Conservation (phyloP, 2,113 vertebrate genomes). For the Conger conger region DNA sequence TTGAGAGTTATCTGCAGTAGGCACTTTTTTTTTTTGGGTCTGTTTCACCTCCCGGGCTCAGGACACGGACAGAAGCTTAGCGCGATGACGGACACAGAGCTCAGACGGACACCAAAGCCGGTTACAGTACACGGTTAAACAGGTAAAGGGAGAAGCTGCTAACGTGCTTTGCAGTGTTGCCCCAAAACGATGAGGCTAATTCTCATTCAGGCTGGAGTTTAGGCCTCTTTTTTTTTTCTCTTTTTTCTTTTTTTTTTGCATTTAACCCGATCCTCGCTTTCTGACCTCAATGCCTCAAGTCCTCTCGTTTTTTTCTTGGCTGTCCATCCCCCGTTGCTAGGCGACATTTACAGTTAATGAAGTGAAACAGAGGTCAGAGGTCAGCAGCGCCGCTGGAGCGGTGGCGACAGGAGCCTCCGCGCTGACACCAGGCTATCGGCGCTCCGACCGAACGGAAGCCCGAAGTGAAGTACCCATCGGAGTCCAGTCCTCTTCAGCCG, state of each 20-base stretch:
- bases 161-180: slow-evolving; percentile 44
- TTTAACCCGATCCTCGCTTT: slow-evolving; percentile 19
- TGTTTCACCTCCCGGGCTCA: slow-evolving; percentile 49
- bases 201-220: slow-evolving; percentile 46
- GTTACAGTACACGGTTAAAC: slow-evolving; percentile 44
- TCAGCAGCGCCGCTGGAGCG: neutral
- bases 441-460: slow-evolving; percentile 34
- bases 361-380: neutral
- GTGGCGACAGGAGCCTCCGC: slow-evolving; percentile 14
- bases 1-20: slow-evolving; percentile 57
- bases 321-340: neutral
- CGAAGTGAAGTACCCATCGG: slow-evolving; percentile 47
- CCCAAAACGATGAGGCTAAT: slow-evolving; percentile 54
- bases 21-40: slow-evolving; percentile 72
- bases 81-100: slow-evolving; percentile 27
- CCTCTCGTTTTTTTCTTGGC: slow-evolving; percentile 21
- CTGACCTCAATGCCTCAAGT: slow-evolving; percentile 38
- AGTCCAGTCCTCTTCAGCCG: slow-evolving; percentile 29
- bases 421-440: slow-evolving; percentile 27
- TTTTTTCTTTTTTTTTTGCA: neutral
- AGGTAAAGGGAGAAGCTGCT: slow-evolving; percentile 69
- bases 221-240: slow-evolving; percentile 19
- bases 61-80: slow-evolving; percentile 43
- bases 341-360: neutral
- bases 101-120: slow-evolving; percentile 25